Evolutionary conservation across 2,888 invertebrate species (phyloP).

Genomic region (Furcula furcula): DNA sequence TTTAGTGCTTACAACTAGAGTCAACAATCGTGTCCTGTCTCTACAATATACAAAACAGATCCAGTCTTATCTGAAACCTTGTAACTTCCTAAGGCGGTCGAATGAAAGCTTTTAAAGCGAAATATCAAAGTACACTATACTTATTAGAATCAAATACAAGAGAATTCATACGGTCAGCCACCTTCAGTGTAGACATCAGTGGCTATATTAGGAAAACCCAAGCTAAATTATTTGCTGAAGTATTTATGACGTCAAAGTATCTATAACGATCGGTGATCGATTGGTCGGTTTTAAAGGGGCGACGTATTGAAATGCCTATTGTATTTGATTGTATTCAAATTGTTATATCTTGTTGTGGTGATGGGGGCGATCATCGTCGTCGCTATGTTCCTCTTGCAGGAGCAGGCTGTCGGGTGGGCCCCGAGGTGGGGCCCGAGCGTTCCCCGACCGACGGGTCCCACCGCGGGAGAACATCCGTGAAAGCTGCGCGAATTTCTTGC

Average conservation of each 20-base stretch:
- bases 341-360: slow-evolving; percentile 39
- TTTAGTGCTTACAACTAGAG: slow-evolving; percentile 24
- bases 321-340: slow-evolving; percentile 16
- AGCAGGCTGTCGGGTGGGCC: slow-evolving; percentile 82
- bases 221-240: no score
- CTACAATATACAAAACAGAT: slow-evolving; percentile 52
- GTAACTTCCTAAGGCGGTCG: slow-evolving; percentile 46
- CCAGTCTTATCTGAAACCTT: slow-evolving; percentile 74
- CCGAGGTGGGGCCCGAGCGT: slow-evolving; percentile 63
- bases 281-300: no score
- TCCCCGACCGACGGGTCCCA: slow-evolving; percentile 71
- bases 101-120: slow-evolving; percentile 18
- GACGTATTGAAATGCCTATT: no score
- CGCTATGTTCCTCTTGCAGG: slow-evolving; percentile 83
- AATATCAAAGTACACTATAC: not conserved
- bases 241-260: no score
- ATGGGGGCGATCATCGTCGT: slow-evolving; percentile 80
- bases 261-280: no score
- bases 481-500: slow-evolving; percentile 90
- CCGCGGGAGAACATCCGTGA: slow-evolving; percentile 89
- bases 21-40: slow-evolving; percentile 45
- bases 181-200: no score
- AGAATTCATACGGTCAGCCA: no score
- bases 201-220: no score
- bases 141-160: no score